A percentile compares a stretch with the other conserved stretches of the same genome.
phyloP scores from a whole-genome alignment of 2,797 vertebrate genomes.

The Sternotherus odoratus region DNA sequence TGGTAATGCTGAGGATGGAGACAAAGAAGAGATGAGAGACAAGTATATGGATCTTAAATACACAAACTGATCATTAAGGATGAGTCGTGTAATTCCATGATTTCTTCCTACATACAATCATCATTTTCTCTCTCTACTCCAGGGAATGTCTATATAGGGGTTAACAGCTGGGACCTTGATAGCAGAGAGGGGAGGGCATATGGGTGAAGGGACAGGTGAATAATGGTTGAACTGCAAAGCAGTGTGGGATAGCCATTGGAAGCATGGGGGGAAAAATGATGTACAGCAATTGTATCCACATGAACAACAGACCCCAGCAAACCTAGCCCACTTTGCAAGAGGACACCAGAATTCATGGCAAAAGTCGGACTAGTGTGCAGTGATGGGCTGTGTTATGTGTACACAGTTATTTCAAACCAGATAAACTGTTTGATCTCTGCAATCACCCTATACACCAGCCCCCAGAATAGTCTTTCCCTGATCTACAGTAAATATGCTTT shows the following conservation, averaged over 20 bases:
- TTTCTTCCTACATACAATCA: not conserved
- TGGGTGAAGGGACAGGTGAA: not conserved
- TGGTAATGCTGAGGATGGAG: not conserved
- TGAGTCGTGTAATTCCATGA: not conserved
- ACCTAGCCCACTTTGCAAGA: not conserved
- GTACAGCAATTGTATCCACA: not conserved
- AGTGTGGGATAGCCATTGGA: not conserved
- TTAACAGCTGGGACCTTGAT: not conserved
- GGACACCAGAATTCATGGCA: not conserved
- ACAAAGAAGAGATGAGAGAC: not conserved
- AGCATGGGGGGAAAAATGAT: not conserved
- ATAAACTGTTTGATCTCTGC: not conserved
- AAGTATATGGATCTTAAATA: not conserved
- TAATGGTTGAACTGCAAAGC: not conserved
- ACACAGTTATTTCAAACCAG: not conserved
- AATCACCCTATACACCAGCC: not conserved
- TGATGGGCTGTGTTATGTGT: not conserved
- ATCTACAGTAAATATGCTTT: not conserved
- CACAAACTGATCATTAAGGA: not conserved
- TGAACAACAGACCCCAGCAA: not conserved
- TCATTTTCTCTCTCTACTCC: not conserved
- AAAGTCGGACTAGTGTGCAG: not conserved
- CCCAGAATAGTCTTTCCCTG: not conserved
- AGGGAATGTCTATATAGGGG: no score
- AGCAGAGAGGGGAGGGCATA: not conserved